These are phyloP conservation scores for Numenius arquata DNA, from an alignment of 2,113 vertebrate genomes.

Conservation along the genomic window DNA sequence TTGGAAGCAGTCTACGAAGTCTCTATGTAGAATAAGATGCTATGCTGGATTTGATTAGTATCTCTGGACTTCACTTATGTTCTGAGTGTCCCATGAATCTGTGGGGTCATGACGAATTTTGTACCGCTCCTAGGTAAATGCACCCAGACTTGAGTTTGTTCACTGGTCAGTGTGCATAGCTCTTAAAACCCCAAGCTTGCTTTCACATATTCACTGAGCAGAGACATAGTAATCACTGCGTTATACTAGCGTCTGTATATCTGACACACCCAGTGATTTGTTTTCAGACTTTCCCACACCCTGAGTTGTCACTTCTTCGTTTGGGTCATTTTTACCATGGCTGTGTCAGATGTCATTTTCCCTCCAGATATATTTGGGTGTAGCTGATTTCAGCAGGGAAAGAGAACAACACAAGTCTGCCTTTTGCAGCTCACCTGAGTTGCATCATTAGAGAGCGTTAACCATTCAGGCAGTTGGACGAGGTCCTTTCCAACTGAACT, in stretches of 20 bases:
- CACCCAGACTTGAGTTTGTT: background rate
- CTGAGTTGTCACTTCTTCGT: slow-evolving; percentile 7
- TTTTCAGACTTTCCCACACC: slow-evolving; percentile 56
- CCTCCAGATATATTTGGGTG: background rate
- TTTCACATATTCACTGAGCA: slow-evolving; percentile 8
- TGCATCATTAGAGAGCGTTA: background rate
- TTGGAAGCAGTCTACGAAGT: background rate
- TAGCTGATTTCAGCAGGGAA: background rate
- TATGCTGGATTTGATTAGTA: background rate
- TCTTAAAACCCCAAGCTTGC: background rate
- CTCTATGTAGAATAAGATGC: background rate
- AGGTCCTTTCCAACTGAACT: background rate
- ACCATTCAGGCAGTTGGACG: background rate
- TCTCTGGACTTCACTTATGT: background rate
- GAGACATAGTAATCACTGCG: background rate
- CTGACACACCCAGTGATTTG: slow-evolving; percentile 52
- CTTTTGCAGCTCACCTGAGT: background rate
- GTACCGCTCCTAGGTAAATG: background rate
- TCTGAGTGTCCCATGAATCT: background rate
- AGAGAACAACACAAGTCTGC: background rate
- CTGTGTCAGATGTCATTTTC: slow-evolving; percentile 19
- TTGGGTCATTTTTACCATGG: slow-evolving; percentile 24
- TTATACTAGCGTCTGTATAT: slow-evolving; percentile 42
- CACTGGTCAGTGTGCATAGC: background rate
- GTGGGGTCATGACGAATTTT: background rate